Evolutionary conservation across 2,888 invertebrate species (phyloP), one percentile per base, ranked within the genome.

Genomic region (Volucella zonaria): DNA sequence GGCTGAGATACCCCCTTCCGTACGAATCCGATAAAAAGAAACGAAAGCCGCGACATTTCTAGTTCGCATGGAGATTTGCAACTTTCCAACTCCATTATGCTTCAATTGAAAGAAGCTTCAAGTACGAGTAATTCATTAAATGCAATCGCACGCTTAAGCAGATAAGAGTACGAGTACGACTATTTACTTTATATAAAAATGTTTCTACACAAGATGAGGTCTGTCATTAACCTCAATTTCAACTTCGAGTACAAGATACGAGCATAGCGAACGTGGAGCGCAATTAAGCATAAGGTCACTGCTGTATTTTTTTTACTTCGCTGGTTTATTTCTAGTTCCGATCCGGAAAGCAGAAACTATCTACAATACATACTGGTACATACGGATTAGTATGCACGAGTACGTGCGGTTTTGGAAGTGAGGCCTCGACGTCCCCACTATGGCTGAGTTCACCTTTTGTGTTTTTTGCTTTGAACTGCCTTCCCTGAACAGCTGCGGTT

Each of bases 181-280:
- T 11, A 31, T 31, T 31, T 31, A 31, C 31, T 31, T 31, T 3
- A 23, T 31, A 31, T 31, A 38, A 12, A 47, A 47, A 47, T 66
- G 58, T 62, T 12, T 56, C 38, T 70, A 47, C 62, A 54, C 42
- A 12, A 49, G 45, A 49, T 47, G 18, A 43, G 42, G 49, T 43
- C 56, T 73, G 77, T 82, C 82, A 77, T 61, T 68, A 62, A 77
- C 77, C 82, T 56, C 18, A 49, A 76, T 77, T 61, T 23, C 15
- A 23, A 42, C n/a, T 38, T 2, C 31, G 31, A 31, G 31, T 56
- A 51, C 14, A 49, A 45, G 43, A 18, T 23, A 6, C 42, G 23
- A 31, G n/a, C 51, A 64, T 10, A 51, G 42, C 38, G 15, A 15
- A 4, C 10, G 42, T 38, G 56, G 31, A 23, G 47, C 66, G 62